Percentiles rank a stretch among this genome's conserved stretches.
Conservation (phyloP, 2,113 vertebrate species). For the Daboia siamensis region DNA sequence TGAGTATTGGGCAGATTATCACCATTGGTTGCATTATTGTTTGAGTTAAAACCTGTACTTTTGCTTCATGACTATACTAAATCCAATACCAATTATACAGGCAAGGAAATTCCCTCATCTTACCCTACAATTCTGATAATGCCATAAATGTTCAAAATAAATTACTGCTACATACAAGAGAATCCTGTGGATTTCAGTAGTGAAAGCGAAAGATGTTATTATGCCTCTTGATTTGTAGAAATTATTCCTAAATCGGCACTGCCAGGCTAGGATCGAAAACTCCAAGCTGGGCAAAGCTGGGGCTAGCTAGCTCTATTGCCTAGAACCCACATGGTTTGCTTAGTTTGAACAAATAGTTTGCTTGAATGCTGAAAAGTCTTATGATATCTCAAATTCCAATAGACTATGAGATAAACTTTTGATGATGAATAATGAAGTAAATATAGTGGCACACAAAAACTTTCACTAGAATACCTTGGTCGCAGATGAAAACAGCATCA, state of each 20-base stretch:
- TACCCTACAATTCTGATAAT: not conserved
- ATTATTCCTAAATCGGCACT: not conserved
- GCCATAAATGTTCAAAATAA: slow-evolving; percentile 30
- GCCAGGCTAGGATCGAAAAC: not conserved
- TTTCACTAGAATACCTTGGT: not conserved
- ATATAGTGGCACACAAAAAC: not conserved
- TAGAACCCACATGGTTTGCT: not conserved
- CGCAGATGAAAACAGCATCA: not conserved
- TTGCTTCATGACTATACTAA: slow-evolving; percentile 21
- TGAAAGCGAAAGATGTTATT: not conserved
- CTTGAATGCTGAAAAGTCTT: not conserved
- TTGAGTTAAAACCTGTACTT: slow-evolving; percentile 37
- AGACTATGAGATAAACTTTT: not conserved
- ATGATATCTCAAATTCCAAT: not conserved
- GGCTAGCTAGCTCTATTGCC: not conserved
- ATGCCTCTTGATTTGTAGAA: not conserved
- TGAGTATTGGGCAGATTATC: slow-evolving; percentile 9
- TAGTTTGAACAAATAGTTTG: not conserved
- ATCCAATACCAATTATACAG: slow-evolving; percentile 38
- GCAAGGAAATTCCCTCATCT: slow-evolving; percentile 51
- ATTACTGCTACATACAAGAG: not conserved
- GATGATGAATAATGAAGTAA: no score
- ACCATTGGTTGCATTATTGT: slow-evolving; percentile 25
- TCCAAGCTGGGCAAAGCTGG: not conserved
- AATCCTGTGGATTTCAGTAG: not conserved